Evolutionary conservation across 2,113 vertebrate genomes (phyloP).

Genomic region (Megaptera novaeangliae): DNA sequence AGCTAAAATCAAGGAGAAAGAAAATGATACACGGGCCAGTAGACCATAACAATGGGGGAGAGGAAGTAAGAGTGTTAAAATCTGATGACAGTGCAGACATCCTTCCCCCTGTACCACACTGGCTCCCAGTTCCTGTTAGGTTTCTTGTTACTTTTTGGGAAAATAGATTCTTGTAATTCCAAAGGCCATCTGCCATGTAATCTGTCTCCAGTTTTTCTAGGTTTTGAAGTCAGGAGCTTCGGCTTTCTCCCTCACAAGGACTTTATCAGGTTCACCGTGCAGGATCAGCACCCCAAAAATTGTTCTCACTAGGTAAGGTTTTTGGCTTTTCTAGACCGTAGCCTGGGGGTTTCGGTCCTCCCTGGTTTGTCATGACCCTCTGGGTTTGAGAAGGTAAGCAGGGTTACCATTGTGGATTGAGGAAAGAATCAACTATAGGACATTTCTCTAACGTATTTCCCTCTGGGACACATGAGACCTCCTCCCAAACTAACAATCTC

Average conservation of each 20-base stretch:
- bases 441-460: background rate
- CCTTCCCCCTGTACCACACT: background rate
- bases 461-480: background rate
- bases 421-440: background rate
- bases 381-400: background rate
- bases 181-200: background rate
- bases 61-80: background rate
- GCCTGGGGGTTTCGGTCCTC: background rate
- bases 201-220: background rate
- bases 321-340: background rate
- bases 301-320: background rate
- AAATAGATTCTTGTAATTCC: background rate
- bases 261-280: background rate
- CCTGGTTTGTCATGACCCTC: background rate
- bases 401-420: background rate
- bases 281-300: background rate
- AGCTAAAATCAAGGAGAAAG: background rate
- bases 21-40: background rate
- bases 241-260: background rate
- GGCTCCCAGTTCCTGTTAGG: background rate
- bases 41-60: background rate
- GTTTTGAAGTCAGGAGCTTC: background rate
- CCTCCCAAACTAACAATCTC: background rate
- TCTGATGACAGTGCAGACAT: background rate
- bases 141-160: background rate